phyloP scores from a whole-genome alignment of 2,113 vertebrate species.

The Pituophis catenifer region DNA sequence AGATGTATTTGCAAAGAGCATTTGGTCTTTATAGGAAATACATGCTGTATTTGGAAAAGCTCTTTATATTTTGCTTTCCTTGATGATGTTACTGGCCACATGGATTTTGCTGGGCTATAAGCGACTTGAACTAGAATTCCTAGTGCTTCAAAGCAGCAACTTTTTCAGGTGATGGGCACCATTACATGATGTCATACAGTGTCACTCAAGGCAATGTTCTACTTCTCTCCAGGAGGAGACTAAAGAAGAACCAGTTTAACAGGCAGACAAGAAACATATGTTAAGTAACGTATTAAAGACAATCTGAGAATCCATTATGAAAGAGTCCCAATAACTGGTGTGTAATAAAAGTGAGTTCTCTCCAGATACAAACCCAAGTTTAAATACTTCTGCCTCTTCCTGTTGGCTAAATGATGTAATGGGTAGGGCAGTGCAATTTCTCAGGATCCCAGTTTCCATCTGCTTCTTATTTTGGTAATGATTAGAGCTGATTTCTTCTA shows the following conservation, averaged over 20 bases:
- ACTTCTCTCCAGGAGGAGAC: background rate
- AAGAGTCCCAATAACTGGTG: background rate
- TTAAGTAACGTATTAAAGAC: background rate
- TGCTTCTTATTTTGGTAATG: background rate
- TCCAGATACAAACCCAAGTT: background rate
- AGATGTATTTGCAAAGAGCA: conserved; percentile 8
- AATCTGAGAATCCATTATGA: background rate
- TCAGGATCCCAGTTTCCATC: background rate
- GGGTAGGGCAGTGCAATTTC: background rate
- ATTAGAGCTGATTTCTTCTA: background rate
- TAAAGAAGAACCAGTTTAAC: background rate
- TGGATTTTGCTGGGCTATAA: background rate
- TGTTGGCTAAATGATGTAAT: background rate
- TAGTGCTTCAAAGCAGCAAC: background rate
- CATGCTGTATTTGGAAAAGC: background rate
- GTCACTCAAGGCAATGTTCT: background rate
- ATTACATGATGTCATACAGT: background rate
- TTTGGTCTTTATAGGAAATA: background rate
- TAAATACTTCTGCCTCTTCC: background rate
- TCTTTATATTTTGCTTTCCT: background rate
- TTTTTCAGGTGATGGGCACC: background rate
- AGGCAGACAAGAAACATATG: background rate
- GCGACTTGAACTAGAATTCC: background rate
- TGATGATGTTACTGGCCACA: background rate
- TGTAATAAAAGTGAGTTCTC: background rate